Base-by-base conservation (phyloP, 2,888 invertebrate genomes). In the Andrena hattorfiana region DNA sequence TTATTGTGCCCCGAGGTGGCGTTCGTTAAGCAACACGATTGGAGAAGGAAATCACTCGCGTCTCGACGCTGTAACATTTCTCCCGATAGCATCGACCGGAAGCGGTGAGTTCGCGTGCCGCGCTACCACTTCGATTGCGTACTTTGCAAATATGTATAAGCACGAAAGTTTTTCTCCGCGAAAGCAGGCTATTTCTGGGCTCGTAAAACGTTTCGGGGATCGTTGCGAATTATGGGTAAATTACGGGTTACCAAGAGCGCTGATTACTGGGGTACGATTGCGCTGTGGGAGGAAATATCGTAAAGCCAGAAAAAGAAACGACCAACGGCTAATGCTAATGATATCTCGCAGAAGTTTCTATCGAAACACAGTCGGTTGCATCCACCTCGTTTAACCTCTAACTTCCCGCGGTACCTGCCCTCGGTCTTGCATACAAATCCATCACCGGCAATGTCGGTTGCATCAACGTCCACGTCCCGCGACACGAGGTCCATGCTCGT, bases 71-170 rank as follows among this genome's bases (percentile, higher is more conserved):
- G 83, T 83, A 73, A 76, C 62, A 77, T 49, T 82, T 74, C 26
- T 71, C 49, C 23, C 72, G 86, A 84, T 86, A 86, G 30, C 35
- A 84, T 77, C 87, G 63, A 75, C 74, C 84, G 71, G 67, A 84
- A 84, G 82, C 56, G 63, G 49, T 35, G 16, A 23, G 79, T 26
- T 86, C 75, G 87, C 86, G 87, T 86, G 86, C 30, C 28, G 42
- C 54, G 48, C 60, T 49, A 23, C 56, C 51, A 69, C 64, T 78
- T 76, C 73, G 73, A 54, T 81, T 54, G 60, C 67, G 54, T 69
- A 63, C 73, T 60, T 85, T 76, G 70, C 81, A 84, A 86, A 86
- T 82, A 77, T 74, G 66, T 62, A 70, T 42, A 62, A 63, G 71
- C 76, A 86, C 69, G 86, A 73, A 62, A 73, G 8, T 49, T n/a